Base-by-base conservation (phyloP, 2,113 vertebrate species). In the Halichoeres trimaculatus region DNA sequence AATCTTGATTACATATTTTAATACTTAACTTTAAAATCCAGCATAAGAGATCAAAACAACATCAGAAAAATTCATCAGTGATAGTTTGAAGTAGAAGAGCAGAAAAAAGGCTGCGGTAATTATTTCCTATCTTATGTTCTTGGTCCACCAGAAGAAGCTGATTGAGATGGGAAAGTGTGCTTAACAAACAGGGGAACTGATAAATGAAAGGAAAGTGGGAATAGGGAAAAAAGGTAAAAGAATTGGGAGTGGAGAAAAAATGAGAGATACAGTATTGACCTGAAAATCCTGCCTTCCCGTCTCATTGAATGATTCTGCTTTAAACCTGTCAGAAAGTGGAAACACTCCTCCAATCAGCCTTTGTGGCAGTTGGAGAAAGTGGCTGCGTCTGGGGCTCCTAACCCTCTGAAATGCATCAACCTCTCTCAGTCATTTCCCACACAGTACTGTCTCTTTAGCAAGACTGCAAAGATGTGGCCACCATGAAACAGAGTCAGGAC, bases 291-390 rank as follows among this genome's bases (percentile, higher is more conserved):
- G 67, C 51, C 54, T 56, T 13, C 47, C 62, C 73, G 78, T 83
- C 70, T 76, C 58, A 19, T 60, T 77, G 69, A 87, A 87, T 79
- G 56, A 81, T 76, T 52, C 62, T 72, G 36, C 70, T 83, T 74
- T 83, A 76, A 80, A 71, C 38, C 85, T 83, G 59, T 80, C 76
- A 85, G 81, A 80, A 87, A 90, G 88, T 73, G 66, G 80, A 65
- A 78, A 65, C 56, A 60, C 77, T 78, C 66, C 53, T 51, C 52
- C 73, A 73, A 83, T 79, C 80, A 87, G 52, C 34, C 81, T 78
- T 77, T 78, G 78, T 80, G 74, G 43, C 74, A 66, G 43, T 12
- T 45, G 70, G 53, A 82, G 83, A 81, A 89, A 89, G 85, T 84
- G 81, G 65, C 45, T 67, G 52, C 38, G 61, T 85, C 85, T 81